A percentile compares a stretch with the other conserved stretches of the same genome.
Evolutionary conservation across 2,888 invertebrate species (phyloP).

Genomic region (Leptopilina syphax): DNA sequence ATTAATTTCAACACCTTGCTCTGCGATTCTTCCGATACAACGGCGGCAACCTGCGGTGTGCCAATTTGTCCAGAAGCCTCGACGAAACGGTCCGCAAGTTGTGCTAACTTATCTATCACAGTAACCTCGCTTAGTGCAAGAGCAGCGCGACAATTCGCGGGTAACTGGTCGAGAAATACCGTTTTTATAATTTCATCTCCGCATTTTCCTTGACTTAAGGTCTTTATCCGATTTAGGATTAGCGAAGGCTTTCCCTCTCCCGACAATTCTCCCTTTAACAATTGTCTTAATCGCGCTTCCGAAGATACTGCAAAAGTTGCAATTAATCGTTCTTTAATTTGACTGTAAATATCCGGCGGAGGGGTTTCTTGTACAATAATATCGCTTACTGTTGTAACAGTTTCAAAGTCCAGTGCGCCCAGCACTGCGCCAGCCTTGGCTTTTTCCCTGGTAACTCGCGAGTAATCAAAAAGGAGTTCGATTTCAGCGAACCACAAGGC

Average conservation of each 20-base stretch:
- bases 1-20: background rate
- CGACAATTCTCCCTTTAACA: background rate
- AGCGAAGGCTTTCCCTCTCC: background rate
- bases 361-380: background rate
- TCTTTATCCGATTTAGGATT: background rate
- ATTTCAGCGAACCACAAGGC: background rate
- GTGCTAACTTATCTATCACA: constrained; percentile 1
- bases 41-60: background rate
- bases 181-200: constrained; percentile 3
- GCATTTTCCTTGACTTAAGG: constrained; percentile 30
- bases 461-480: background rate
- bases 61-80: background rate
- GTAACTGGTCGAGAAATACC: constrained; percentile 40
- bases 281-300: background rate
- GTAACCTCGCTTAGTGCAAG: constrained; percentile 12
- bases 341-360: background rate
- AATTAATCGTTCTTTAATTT: background rate
- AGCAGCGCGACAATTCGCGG: background rate
- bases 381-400: background rate
- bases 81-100: constrained; percentile 20
- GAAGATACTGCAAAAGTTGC: background rate
- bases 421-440: background rate
- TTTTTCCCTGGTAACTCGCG: background rate
- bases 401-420: background rate
- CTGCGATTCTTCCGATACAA: background rate